These are phyloP conservation scores for Molossus alvarezi DNA, from an alignment of 2,797 vertebrate species.

Conservation along the genomic window DNA sequence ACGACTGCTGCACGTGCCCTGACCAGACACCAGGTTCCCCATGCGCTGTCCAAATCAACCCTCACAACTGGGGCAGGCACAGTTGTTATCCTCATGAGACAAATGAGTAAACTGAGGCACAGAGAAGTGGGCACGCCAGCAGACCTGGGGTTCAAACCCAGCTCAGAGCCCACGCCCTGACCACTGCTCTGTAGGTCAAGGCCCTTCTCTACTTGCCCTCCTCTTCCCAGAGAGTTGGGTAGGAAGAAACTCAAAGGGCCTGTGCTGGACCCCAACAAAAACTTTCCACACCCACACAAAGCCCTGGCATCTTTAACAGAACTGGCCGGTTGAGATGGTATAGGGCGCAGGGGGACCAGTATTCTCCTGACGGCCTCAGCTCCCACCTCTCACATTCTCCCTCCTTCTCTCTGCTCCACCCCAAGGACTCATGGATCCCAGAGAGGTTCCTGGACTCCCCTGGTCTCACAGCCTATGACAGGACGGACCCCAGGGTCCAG, in stretches of 20 bases:
- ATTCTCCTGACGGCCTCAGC: neutral
- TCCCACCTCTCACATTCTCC: neutral
- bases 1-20: neutral
- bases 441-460: rapidly evolving
- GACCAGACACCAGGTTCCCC: neutral
- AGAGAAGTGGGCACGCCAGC: neutral
- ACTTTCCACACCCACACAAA: neutral
- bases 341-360: neutral
- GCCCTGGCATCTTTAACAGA: neutral
- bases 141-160: neutral
- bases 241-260: neutral
- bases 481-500: neutral
- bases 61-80: neutral
- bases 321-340: rapidly evolving
- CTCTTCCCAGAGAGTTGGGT: neutral
- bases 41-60: neutral
- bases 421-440: rapidly evolving
- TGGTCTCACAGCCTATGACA: neutral
- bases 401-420: neutral
- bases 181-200: neutral
- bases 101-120: neutral
- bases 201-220: neutral
- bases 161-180: neutral
- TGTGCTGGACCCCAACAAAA: neutral
- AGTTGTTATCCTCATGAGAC: neutral